Percentiles rank a stretch among this genome's conserved stretches.
Evolutionary conservation across 2,888 invertebrate genomes (phyloP).

Genomic region (Chrysolina haemoptera): DNA sequence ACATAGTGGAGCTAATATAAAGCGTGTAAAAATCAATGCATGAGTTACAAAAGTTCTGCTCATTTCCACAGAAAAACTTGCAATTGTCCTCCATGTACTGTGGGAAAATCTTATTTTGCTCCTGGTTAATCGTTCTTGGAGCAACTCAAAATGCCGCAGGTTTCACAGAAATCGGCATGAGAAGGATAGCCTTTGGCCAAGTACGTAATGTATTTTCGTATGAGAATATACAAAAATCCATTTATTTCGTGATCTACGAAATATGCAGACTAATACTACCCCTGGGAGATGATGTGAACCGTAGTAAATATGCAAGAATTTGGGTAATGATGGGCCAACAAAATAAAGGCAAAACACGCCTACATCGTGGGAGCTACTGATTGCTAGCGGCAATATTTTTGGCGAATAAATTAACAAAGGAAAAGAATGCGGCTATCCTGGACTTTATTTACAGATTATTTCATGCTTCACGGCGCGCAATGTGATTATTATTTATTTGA

Average conservation of each 20-base stretch:
- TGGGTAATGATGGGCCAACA: slow-evolving; percentile 21
- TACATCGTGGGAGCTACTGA: slow-evolving; percentile 33
- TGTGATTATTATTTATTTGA: neutral
- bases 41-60: no score
- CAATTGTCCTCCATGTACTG: neutral
- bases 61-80: no score
- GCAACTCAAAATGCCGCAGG: slow-evolving; percentile 2
- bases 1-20: no score
- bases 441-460: neutral
- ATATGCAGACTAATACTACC: slow-evolving; percentile 26
- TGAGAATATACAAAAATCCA: slow-evolving; percentile 21
- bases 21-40: no score
- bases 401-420: neutral
- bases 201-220: slow-evolving; percentile 5
- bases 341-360: slow-evolving; percentile 17
- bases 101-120: neutral
- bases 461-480: neutral
- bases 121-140: neutral
- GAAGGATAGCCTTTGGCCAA: neutral
- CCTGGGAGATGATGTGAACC: neutral
- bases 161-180: neutral
- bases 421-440: neutral
- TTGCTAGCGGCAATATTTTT: neutral
- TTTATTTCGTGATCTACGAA: slow-evolving; percentile 11
- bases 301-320: slow-evolving; percentile 22